Evolutionary conservation across 2,888 invertebrate genomes (phyloP).

Genomic region (Plagodis pulveraria): DNA sequence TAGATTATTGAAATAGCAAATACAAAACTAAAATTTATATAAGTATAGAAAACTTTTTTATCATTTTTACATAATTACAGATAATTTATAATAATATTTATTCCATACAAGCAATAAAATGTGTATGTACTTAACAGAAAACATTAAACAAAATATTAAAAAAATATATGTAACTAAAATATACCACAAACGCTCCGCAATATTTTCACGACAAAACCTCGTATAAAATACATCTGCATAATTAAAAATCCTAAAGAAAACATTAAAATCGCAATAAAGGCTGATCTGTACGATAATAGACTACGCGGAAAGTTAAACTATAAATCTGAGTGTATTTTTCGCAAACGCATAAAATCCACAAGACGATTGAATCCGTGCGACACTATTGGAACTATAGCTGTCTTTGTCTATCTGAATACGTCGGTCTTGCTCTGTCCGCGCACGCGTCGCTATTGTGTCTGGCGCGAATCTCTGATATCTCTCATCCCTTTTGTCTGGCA

Average conservation of each 20-base stretch:
- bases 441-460: conserved; percentile 83
- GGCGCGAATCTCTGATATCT: conserved; percentile 61
- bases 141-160: too few relatives aligned
- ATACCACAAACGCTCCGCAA: too few relatives aligned
- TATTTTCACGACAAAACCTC: background rate
- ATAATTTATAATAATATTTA: too few relatives aligned
- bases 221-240: conserved; percentile 1
- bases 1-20: too few relatives aligned
- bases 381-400: conserved; percentile 46
- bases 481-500: conserved; percentile 57
- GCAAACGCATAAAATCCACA: conserved; percentile 80
- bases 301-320: conserved; percentile 55
- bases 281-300: conserved; percentile 61
- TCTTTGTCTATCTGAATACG: conserved; percentile 58
- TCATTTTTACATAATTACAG: too few relatives aligned
- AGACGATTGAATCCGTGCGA: conserved; percentile 64
- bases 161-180: too few relatives aligned
- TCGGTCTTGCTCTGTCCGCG: conserved; percentile 61
- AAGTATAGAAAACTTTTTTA: too few relatives aligned
- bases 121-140: too few relatives aligned
- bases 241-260: conserved; percentile 5
- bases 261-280: conserved; percentile 29
- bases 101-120: too few relatives aligned
- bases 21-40: too few relatives aligned
- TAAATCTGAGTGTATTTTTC: conserved; percentile 79